phyloP scores from a whole-genome alignment of 2,888 invertebrate species.

The Drepanosiphum platanoidis region DNA sequence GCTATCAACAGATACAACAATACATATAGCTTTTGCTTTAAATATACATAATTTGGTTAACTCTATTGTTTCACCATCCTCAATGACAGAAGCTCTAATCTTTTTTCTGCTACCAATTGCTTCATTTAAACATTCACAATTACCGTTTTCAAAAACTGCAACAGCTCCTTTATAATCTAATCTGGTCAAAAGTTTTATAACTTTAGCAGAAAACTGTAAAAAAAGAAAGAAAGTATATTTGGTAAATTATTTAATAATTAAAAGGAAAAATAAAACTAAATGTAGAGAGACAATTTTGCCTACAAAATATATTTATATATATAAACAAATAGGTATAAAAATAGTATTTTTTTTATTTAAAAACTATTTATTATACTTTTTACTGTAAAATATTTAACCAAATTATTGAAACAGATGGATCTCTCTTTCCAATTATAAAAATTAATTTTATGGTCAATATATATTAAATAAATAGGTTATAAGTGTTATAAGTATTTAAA shows the following conservation, averaged over 20 bases:
- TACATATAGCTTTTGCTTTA: conserved; percentile 44
- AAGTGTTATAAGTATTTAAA: too few species aligned
- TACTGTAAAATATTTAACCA: too few species aligned
- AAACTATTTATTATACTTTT: too few species aligned
- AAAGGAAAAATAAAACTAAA: too few species aligned
- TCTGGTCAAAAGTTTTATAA: conserved; percentile 53
- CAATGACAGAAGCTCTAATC: conserved; percentile 18
- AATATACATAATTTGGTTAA: conserved; percentile 52
- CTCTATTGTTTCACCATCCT: conserved; percentile 42
- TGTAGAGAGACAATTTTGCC: too few species aligned
- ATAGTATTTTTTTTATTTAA: too few species aligned
- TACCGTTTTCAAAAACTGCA: conserved; percentile 55
- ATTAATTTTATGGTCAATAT: too few species aligned
- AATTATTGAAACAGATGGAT: too few species aligned
- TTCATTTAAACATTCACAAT: conserved; percentile 56
- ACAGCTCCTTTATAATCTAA: conserved; percentile 47
- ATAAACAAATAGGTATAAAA: too few species aligned
- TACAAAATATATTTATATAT: too few species aligned
- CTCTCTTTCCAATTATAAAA: too few species aligned
- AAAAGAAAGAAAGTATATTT: background rate
- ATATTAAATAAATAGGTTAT: too few species aligned
- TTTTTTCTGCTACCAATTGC: conserved; percentile 54
- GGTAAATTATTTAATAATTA: background rate
- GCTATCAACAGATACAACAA: conserved; percentile 42
- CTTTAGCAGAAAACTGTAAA: conserved; percentile 42